Base-by-base conservation (phyloP, 2,113 vertebrate species). In the Shinisaurus crocodilurus region DNA sequence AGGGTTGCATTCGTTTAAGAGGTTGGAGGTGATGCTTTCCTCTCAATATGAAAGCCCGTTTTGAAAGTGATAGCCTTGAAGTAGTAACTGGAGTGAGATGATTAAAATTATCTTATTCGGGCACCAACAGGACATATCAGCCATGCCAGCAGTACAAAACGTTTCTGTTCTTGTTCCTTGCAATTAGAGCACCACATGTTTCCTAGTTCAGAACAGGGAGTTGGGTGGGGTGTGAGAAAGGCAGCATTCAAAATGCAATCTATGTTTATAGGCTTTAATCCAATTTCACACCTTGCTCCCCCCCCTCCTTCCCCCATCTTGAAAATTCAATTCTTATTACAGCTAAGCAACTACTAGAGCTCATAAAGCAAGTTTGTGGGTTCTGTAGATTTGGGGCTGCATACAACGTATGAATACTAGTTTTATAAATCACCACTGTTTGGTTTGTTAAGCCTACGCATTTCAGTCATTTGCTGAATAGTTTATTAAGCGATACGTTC, bases 251-350 rank as follows among this genome's bases (percentile, higher is more conserved):
- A 88, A 81, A 72, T 88, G 50, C 65, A 81, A 74, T 85, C 75
- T 81, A 63, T 60, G 89, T 92, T 93, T 92, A 91, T 23, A 92
- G 69, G 65, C 65, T 57, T 72, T 94, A 94, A 94, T 92, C 93
- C 92, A 87, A 95, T 96, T 95, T 95, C 92, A 94, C 1, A 2
- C 90, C 75, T 91, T 92, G 69, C 84, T 87, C 93, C 82, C 54
- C 88, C 89, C 86, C 86, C 79, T 88, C 88, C 89, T 86, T 32
- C 6, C 80, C 54, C 84, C 76, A 76, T 90, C 87, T 95, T 93
- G 74, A 94, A 96, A 95, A 90, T 60, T 90, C 50, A 86, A 76
- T 82, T 91, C 93, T 94, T 93, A 90, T 92, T 92, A 90, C 76
- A 91, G 92, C 87, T 84, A 81, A 57, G 85, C 63, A 93, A 86